Conservation (phyloP, 2,113 vertebrate species). For the Odocoileus hemionus region DNA sequence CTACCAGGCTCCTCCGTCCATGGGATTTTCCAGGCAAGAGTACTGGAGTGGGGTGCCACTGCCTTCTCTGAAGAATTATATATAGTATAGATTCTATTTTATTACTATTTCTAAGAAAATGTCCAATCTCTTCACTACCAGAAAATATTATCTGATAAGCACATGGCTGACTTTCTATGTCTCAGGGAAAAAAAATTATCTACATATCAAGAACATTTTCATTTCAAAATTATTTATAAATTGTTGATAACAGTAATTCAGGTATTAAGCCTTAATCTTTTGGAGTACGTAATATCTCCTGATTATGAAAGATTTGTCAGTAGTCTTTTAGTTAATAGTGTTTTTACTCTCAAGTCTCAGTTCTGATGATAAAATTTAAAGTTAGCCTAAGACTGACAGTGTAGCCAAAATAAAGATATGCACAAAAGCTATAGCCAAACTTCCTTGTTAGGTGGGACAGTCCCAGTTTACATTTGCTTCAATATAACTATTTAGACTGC, state of each 20-base stretch:
- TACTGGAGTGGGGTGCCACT: too few species aligned
- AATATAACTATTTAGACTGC: not conserved
- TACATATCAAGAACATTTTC: not conserved
- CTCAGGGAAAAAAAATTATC: not conserved
- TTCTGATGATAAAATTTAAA: not conserved
- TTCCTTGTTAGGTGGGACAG: not conserved
- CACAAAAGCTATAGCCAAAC: not conserved
- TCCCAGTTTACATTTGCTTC: not conserved
- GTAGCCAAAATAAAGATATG: not conserved
- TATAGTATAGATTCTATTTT: not conserved
- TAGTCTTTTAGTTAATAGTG: not conserved
- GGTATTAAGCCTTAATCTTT: not conserved
- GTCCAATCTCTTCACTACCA: not conserved
- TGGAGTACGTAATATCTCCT: not conserved
- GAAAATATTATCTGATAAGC: not conserved
- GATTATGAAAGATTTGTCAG: not conserved
- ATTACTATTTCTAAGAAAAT: constrained; percentile 9
- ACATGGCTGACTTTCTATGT: not conserved
- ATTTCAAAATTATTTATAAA: not conserved
- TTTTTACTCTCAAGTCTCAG: not conserved
- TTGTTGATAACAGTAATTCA: not conserved
- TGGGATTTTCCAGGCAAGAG: too few species aligned
- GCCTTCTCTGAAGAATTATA: too few species aligned
- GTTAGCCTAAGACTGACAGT: not conserved
- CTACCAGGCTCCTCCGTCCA: too few species aligned